phyloP scores from a whole-genome alignment of 2,113 vertebrate species.

The Lepus americanus region DNA sequence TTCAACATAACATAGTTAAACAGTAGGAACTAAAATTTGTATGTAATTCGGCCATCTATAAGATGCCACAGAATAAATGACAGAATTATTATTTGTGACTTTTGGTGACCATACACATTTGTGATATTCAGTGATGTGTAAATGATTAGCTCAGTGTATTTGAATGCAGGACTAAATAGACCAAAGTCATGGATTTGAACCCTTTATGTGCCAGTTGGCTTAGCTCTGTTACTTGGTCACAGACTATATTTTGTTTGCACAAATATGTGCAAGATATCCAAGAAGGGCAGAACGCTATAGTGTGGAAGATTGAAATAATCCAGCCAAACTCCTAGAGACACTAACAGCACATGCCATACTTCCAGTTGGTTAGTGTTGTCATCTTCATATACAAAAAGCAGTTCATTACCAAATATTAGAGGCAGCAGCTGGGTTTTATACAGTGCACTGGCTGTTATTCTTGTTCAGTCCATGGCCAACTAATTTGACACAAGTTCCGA shows the following conservation, averaged over 20 bases:
- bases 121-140: slow-evolving; percentile 38
- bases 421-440: slow-evolving; percentile 68
- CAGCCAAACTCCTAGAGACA: slow-evolving; percentile 53
- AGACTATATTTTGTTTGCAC: slow-evolving; percentile 70
- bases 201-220: slow-evolving; percentile 66
- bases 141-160: slow-evolving; percentile 69
- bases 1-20: slow-evolving; percentile 52
- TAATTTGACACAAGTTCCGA: slow-evolving; percentile 76
- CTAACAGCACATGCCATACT: slow-evolving; percentile 59
- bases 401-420: slow-evolving; percentile 80
- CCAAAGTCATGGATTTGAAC: slow-evolving; percentile 65
- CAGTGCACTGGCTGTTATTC: slow-evolving; percentile 62
- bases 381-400: slow-evolving; percentile 80
- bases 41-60: background rate
- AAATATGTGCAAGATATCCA: slow-evolving; percentile 72
- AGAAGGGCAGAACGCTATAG: slow-evolving; percentile 26
- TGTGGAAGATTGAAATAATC: slow-evolving; percentile 79
- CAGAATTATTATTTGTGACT: slow-evolving; percentile 58
- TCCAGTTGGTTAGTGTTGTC: slow-evolving; percentile 77
- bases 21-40: background rate
- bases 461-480: slow-evolving; percentile 68
- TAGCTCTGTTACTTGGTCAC: slow-evolving; percentile 67
- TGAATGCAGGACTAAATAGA: slow-evolving; percentile 72
- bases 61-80: slow-evolving; percentile 30
- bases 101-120: slow-evolving; percentile 51